Percentiles rank a stretch among this genome's conserved stretches.
Evolutionary conservation across 1,140 invertebrate genomes (phyloP).

Genomic region (Bicyclus anynana): DNA sequence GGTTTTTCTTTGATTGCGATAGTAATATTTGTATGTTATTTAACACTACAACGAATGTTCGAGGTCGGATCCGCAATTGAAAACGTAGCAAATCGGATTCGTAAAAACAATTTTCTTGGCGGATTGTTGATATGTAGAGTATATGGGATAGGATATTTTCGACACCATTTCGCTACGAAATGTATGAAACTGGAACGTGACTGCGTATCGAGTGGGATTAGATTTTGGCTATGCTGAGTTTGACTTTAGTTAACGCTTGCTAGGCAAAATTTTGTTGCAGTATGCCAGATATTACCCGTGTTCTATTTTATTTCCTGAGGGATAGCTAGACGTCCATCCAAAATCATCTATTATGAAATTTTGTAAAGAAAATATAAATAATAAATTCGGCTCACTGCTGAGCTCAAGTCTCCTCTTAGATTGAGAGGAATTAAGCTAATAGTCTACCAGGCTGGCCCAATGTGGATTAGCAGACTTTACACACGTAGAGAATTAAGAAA

Average conservation of each 20-base stretch:
- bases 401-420: no score
- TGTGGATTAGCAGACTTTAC: no score
- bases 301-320: neutral
- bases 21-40: no score
- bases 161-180: conserved; percentile 45
- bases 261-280: conserved; percentile 28
- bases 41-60: no score
- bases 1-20: no score
- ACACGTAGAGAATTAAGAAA: no score
- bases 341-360: no score
- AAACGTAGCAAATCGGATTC: conserved; percentile 66
- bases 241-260: conserved; percentile 25
- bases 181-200: conserved; percentile 56
- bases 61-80: conserved; percentile 35
- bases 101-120: conserved; percentile 67
- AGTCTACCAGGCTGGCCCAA: no score
- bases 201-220: conserved; percentile 47
- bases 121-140: conserved; percentile 48
- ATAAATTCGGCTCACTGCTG: no score
- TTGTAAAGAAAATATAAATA: no score
- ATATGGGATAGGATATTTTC: conserved; percentile 44
- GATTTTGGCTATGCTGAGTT: conserved; percentile 33
- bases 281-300: neutral
- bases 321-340: no score
- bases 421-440: no score